Conservation (phyloP, 1,140 invertebrate species). For the Sitophilus oryzae region DNA sequence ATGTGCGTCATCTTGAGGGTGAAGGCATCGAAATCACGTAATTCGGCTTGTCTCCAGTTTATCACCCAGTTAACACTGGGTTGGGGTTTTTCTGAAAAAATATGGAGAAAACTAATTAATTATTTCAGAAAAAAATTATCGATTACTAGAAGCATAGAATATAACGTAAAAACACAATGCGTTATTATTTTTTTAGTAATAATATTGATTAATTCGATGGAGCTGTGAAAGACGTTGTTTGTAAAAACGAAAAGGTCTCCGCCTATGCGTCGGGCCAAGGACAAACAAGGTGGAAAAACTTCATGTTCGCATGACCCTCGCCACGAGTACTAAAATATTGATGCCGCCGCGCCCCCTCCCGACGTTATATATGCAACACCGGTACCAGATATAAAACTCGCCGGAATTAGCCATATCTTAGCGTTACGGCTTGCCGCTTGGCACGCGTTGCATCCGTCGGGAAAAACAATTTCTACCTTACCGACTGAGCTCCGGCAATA, state of each 20-base stretch:
- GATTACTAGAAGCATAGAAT: too few species aligned
- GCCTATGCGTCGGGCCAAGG: slow-evolving; percentile 1
- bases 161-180: too few species aligned
- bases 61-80: too few species aligned
- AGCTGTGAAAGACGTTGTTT: too few species aligned
- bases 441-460: slow-evolving; percentile 40
- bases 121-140: too few species aligned
- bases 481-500: slow-evolving; percentile 14
- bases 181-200: too few species aligned
- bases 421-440: slow-evolving; percentile 38
- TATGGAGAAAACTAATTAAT: too few species aligned
- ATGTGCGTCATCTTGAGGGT: too few species aligned
- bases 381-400: slow-evolving; percentile 46
- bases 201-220: too few species aligned
- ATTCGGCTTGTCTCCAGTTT: too few species aligned
- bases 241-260: background rate
- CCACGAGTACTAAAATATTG: slow-evolving; percentile 44
- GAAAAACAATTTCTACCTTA: slow-evolving; percentile 43
- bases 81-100: too few species aligned
- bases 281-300: slow-evolving; percentile 2
- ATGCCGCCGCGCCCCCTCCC: slow-evolving; percentile 23
- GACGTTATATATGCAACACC: slow-evolving; percentile 45
- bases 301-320: slow-evolving; percentile 4
- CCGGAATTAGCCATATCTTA: slow-evolving; percentile 46
- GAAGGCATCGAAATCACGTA: too few species aligned